A percentile compares a stretch with the other conserved stretches of the same genome.
These are phyloP conservation scores for Dipodomys merriami DNA, from an alignment of 2,113 vertebrate genomes.

Conservation along the genomic window DNA sequence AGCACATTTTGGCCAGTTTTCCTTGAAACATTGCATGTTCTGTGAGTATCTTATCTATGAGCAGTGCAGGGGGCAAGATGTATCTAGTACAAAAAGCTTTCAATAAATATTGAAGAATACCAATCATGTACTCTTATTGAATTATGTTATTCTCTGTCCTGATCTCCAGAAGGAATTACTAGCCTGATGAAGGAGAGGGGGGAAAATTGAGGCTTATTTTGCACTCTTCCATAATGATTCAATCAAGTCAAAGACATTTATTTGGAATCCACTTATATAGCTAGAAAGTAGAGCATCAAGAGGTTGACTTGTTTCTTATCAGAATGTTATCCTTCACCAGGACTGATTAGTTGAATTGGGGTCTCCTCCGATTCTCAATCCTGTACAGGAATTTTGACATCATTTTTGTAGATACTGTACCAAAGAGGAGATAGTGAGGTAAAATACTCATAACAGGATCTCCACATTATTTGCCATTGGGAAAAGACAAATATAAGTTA, in stretches of 20 bases:
- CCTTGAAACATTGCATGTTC: neutral
- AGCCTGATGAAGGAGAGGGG: neutral
- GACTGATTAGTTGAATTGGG: neutral
- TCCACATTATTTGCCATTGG: neutral
- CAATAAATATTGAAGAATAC: neutral
- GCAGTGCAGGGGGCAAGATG: too few species aligned
- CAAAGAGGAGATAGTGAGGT: neutral
- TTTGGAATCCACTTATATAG: neutral
- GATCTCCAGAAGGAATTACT: neutral
- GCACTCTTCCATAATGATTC: neutral
- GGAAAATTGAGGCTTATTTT: neutral
- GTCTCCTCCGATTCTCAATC: neutral
- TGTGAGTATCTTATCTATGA: neutral
- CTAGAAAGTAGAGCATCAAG: neutral
- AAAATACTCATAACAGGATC: neutral
- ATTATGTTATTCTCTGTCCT: neutral
- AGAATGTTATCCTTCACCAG: too few species aligned
- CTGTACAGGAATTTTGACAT: neutral
- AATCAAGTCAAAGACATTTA: neutral
- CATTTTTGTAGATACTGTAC: neutral
- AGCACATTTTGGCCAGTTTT: neutral
- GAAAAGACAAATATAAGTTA: neutral
- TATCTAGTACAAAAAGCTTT: neutral
- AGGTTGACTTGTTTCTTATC: neutral
- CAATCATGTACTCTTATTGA: neutral